These are phyloP conservation scores for Euura lappo DNA, from an alignment of 1,140 invertebrate genomes.

Conservation along the genomic window DNA sequence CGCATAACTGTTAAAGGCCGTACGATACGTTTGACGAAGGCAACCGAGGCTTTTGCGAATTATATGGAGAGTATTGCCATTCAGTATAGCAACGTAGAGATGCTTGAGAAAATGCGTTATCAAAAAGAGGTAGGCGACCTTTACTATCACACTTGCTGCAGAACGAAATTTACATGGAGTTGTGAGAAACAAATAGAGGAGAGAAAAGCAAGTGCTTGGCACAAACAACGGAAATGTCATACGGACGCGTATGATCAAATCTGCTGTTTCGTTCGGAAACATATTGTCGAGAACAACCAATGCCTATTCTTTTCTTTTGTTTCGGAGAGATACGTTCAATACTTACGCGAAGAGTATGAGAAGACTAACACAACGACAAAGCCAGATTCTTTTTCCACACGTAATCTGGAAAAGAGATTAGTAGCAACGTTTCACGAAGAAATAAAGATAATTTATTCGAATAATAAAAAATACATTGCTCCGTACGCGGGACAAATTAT, in stretches of 20 bases:
- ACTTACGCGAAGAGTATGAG: slow-evolving; percentile 10
- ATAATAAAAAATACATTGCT: slow-evolving; percentile 12
- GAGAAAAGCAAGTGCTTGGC: slow-evolving; percentile 13
- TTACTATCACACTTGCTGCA: slow-evolving; percentile 17
- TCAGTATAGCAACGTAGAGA: slow-evolving; percentile 13
- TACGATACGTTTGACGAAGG: slow-evolving; percentile 5
- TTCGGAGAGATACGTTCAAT: slow-evolving; percentile 15
- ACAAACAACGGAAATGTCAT: slow-evolving; percentile 10
- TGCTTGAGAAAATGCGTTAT: slow-evolving; percentile 15
- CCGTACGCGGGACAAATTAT: slow-evolving; percentile 10
- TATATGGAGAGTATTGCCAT: slow-evolving; percentile 12
- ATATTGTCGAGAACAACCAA: slow-evolving; percentile 15
- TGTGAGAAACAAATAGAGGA: slow-evolving; percentile 12
- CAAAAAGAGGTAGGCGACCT: neutral
- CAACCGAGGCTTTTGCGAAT: slow-evolving; percentile 6
- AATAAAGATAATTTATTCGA: slow-evolving; percentile 18
- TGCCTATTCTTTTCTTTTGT: slow-evolving; percentile 17
- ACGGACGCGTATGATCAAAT: slow-evolving; percentile 9
- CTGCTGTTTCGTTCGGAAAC: slow-evolving; percentile 11
- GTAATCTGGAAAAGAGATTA: slow-evolving; percentile 18
- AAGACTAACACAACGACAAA: neutral
- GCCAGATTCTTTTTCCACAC: neutral
- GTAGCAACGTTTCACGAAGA: slow-evolving; percentile 11
- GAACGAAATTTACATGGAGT: slow-evolving; percentile 16
- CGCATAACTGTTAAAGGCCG: slow-evolving; percentile 14